Conservation (phyloP, 1,140 invertebrate species). For the Drosophila pandora region DNA sequence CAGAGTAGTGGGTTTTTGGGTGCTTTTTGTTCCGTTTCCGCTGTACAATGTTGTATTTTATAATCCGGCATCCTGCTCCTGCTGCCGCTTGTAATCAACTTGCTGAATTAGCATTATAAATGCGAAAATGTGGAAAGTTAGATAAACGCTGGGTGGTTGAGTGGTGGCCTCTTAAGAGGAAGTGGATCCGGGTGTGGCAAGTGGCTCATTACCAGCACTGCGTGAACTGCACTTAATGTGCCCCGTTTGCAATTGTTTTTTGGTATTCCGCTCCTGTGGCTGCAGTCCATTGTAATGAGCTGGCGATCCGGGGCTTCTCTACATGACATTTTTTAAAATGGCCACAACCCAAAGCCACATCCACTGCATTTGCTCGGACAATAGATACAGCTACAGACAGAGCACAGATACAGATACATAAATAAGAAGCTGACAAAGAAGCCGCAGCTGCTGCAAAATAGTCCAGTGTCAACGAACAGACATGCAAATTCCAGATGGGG, state of each 20-base stretch:
- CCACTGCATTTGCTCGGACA: constrained; percentile 7
- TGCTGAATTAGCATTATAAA: constrained; percentile 74
- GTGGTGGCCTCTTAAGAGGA: not conserved
- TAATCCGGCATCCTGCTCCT: constrained; percentile 57
- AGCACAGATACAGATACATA: constrained; percentile 37
- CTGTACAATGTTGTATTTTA: constrained; percentile 63
- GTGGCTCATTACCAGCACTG: constrained; percentile 62
- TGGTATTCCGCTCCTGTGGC: constrained; percentile 22
- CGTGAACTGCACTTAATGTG: constrained; percentile 69
- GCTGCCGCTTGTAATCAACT: constrained; percentile 49
- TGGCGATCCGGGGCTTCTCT: constrained; percentile 9
- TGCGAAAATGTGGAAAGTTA: constrained; percentile 64
- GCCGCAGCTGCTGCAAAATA: constrained; percentile 33
- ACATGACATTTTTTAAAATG: not conserved
- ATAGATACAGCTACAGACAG: constrained; percentile 22
- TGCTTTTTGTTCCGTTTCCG: constrained; percentile 65
- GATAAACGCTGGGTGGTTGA: constrained; percentile 46
- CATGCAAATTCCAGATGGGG: constrained; percentile 41
- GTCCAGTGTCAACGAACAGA: constrained; percentile 47
- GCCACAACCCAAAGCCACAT: constrained; percentile 17
- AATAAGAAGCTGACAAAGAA: constrained; percentile 52
- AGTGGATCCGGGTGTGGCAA: constrained; percentile 7
- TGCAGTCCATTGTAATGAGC: constrained; percentile 49
- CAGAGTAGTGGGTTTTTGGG: constrained; percentile 15
- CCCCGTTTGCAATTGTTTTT: constrained; percentile 46